Percentiles rank a stretch among this genome's conserved stretches.
Conservation (phyloP, 2,113 vertebrate genomes). For the Semnornis frantzii region DNA sequence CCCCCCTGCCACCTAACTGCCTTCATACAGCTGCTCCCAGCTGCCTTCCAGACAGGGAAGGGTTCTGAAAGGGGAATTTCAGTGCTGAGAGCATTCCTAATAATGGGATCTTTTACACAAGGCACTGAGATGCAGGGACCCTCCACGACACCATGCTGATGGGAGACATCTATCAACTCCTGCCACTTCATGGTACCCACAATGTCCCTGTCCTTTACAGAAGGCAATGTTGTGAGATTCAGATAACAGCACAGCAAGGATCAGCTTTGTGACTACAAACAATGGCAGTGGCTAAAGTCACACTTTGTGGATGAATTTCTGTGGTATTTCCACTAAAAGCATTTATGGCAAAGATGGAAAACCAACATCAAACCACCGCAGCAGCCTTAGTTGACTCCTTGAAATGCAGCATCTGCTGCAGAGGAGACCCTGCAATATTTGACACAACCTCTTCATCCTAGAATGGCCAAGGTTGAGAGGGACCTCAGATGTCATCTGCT, state of each 20-base stretch:
- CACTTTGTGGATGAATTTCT: background rate
- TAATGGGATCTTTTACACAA: background rate
- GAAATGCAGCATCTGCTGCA: background rate
- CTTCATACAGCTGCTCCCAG: background rate
- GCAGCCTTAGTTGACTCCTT: background rate
- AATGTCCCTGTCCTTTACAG: background rate
- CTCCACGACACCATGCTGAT: background rate
- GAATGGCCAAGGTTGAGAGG: too few species aligned
- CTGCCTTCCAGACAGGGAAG: background rate
- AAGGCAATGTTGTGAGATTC: background rate
- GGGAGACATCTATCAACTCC: background rate
- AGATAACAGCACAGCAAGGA: background rate
- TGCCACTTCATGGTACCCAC: background rate
- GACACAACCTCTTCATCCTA: background rate
- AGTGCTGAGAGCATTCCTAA: background rate
- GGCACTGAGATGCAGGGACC: background rate
- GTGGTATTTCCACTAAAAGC: background rate
- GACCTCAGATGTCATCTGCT: too few species aligned
- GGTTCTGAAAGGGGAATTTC: background rate
- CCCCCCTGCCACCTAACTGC: background rate
- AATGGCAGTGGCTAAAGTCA: background rate
- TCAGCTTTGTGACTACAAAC: background rate
- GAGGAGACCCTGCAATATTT: background rate
- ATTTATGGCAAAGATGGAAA: background rate
- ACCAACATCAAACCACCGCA: background rate